Evolutionary conservation across 1,140 invertebrate species (phyloP), one percentile per base, ranked within the genome.

Genomic region (Bacillus rossius): DNA sequence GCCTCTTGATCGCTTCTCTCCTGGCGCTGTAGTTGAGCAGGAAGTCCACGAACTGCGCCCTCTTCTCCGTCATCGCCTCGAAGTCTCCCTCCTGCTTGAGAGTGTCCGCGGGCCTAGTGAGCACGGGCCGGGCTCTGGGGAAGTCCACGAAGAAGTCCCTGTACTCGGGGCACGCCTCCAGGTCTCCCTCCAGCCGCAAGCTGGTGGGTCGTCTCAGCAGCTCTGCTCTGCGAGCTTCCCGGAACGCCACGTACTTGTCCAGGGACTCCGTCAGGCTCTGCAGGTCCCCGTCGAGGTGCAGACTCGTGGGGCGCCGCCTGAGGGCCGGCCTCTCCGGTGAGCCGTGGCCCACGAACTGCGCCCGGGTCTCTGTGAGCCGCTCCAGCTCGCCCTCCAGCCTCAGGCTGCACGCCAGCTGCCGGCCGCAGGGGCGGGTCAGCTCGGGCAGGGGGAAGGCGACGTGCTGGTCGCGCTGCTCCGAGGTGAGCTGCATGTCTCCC

Each of bases 311-410:
- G 19, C 74, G 60, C 52, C 75, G 70, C 47, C 71, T 64, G 0
- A 75, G 69, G 25, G 74, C 69, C 1, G 76, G 71, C 53, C 77
- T 70, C 54, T 69, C 73, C 13, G 71, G 67, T 40, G 75, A 71
- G 7, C 77, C 60, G 73, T 76, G 80, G 23, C 71, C 69, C 49
- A 79, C 75, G 65, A 78, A 81, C 58, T 79, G 74, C 51, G 75
- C 20, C 29, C 26, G 23, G 22, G 43, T 26, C 3, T 38, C 16
- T 5, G 43, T 19, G 25, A 20, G 37, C 17, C 42, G 66, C 57
- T 48, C 65, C 59, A 17, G 60, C 34, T 42, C 42, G 19, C 43
- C 56, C 58, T 25, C 34, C n/a, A 49, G 52, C 42, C 26, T 17
- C 45, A 62, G 60, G 20, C 48, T 43, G n/a, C 34, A 59, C n/a